Percentiles rank a stretch among this genome's conserved stretches.
Conservation (phyloP, 1,140 invertebrate species). For the Pseudomyrmex pallidus region DNA sequence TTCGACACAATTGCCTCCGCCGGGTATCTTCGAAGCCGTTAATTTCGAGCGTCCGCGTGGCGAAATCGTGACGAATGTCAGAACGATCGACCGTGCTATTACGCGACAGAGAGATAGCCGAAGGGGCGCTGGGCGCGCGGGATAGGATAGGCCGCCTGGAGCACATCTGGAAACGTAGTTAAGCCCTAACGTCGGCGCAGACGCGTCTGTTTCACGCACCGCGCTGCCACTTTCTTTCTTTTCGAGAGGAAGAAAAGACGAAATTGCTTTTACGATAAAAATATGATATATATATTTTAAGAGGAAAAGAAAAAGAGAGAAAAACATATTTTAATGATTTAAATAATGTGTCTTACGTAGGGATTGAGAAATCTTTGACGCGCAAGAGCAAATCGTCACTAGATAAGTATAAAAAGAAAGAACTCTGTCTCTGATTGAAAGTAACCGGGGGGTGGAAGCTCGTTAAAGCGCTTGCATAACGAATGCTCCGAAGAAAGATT, state of each 20-base stretch:
- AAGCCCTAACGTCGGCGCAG: constrained; percentile 59
- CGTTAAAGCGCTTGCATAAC: constrained; percentile 69
- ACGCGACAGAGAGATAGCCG: constrained; percentile 41
- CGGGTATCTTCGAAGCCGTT: constrained; percentile 67
- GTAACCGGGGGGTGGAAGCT: constrained; percentile 63
- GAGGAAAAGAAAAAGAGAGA: neutral
- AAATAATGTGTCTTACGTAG: neutral
- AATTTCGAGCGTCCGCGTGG: constrained; percentile 61
- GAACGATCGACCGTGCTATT: constrained; percentile 52
- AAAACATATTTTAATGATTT: neutral
- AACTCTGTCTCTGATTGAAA: constrained; percentile 51
- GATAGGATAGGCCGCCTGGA: constrained; percentile 71
- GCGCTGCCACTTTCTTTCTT: constrained; percentile 7
- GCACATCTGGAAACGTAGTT: constrained; percentile 76
- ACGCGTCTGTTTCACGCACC: neutral
- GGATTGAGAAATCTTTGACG: constrained; percentile 1
- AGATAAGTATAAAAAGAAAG: constrained; percentile 31
- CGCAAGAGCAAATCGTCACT: constrained; percentile 11
- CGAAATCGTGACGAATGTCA: constrained; percentile 69
- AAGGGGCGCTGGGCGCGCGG: neutral
- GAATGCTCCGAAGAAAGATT: constrained; percentile 65
- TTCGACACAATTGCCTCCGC: constrained; percentile 45
- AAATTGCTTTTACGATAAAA: neutral
- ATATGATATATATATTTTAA: too few relatives aligned
- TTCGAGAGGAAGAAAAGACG: neutral